Conservation (phyloP, 2,888 invertebrate genomes). For the Macrosiphum euphorbiae region DNA sequence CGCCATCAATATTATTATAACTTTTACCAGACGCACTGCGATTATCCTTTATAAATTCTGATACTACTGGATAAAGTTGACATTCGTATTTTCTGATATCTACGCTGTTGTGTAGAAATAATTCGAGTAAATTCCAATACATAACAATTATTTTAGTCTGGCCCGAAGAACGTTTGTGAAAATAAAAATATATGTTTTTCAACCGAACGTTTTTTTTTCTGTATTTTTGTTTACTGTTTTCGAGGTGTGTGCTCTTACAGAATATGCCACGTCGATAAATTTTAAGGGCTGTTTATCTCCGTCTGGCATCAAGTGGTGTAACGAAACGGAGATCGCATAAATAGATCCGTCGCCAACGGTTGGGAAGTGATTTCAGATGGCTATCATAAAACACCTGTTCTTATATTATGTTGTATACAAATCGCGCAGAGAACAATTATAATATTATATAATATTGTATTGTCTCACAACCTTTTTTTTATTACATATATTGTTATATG, state of each 20-base stretch:
- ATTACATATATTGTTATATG: background rate
- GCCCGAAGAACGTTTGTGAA: background rate
- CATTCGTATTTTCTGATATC: background rate
- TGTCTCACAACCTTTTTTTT: background rate
- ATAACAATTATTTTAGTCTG: background rate
- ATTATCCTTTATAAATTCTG: background rate
- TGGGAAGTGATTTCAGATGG: background rate
- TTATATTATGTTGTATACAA: background rate
- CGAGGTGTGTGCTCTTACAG: background rate
- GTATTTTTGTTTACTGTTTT: background rate
- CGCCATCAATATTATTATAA: background rate
- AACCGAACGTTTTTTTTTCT: background rate
- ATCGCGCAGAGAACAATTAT: background rate
- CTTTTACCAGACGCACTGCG: background rate
- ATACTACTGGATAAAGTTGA: background rate
- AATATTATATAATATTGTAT: background rate
- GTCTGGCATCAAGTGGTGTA: background rate
- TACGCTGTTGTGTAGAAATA: background rate
- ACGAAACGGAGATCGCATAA: background rate
- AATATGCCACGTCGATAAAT: background rate
- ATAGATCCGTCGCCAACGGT: background rate
- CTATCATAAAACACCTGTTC: conserved; percentile 1
- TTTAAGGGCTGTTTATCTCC: background rate
- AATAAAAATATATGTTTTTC: background rate
- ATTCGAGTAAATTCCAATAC: background rate